Percentiles rank a stretch among this genome's conserved stretches.
These are phyloP conservation scores for Natrix natrix DNA, from an alignment of 2,797 vertebrate genomes.

Conservation along the genomic window DNA sequence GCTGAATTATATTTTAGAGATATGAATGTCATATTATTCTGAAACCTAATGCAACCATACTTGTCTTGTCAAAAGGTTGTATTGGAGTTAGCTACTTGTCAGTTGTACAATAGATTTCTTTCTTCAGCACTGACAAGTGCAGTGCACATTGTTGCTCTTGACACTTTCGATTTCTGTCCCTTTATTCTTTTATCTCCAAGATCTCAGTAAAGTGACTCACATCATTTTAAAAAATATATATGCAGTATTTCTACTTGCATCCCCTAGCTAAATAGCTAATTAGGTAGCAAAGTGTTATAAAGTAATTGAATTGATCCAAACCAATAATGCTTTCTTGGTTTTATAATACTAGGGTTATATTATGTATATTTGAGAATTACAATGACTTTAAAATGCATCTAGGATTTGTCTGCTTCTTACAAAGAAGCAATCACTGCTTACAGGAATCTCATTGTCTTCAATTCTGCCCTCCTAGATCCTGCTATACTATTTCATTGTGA, in stretches of 20 bases:
- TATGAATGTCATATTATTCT: not conserved
- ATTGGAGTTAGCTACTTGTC: not conserved
- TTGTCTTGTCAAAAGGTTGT: not conserved
- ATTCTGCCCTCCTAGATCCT: not conserved
- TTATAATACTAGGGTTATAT: not conserved
- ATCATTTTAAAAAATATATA: not conserved
- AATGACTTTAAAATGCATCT: not conserved
- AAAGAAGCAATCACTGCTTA: not conserved
- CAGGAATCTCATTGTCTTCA: not conserved
- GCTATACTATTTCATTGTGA: not conserved
- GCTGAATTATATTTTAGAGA: not conserved
- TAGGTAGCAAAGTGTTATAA: not conserved
- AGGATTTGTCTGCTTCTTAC: not conserved
- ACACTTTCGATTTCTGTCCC: not conserved
- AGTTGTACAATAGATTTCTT: not conserved
- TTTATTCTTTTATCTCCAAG: not conserved
- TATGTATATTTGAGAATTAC: not conserved
- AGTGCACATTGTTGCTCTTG: not conserved
- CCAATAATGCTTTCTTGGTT: slow-evolving; percentile 1
- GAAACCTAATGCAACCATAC: not conserved
- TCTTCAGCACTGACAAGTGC: not conserved
- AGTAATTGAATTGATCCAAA: slow-evolving; percentile 4
- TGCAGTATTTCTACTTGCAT: not conserved
- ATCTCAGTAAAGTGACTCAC: not conserved
- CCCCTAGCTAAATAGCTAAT: not conserved